Percentiles rank a stretch among this genome's conserved stretches.
Conservation (phyloP, 2,797 vertebrate species). For the Echiichthys vipera region DNA sequence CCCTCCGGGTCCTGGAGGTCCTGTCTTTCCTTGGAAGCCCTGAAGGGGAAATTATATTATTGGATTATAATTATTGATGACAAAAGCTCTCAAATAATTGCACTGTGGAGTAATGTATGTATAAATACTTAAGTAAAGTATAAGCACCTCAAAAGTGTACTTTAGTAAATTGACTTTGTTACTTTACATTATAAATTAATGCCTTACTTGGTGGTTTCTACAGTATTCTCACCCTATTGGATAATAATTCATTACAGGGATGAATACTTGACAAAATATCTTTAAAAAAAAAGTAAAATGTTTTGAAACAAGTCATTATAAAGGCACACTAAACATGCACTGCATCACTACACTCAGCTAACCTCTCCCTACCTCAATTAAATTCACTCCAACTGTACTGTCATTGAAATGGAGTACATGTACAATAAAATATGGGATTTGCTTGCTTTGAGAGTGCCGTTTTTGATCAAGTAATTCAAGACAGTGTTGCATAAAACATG, state of each 20-base stretch:
- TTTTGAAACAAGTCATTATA: neutral
- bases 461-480: neutral
- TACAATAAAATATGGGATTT: neutral
- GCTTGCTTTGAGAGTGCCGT: neutral
- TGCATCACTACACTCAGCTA: neutral
- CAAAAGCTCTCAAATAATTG: neutral
- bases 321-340: neutral
- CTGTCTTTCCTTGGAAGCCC: constrained; percentile 99
- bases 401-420: neutral
- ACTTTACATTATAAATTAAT: no score
- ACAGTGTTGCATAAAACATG: neutral
- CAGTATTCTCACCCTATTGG: neutral
- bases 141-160: no score
- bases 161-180: no score
- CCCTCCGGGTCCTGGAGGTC: constrained; percentile 96
- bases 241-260: neutral
- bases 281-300: no score
- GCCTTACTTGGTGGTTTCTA: no score
- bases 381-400: neutral
- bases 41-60: constrained; percentile 75
- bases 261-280: neutral
- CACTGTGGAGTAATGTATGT: neutral
- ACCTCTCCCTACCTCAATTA: neutral
- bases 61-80: no score
- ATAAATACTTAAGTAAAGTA: neutral